Evolutionary conservation across 2,113 vertebrate species (phyloP).

Genomic region (Eira barbara): DNA sequence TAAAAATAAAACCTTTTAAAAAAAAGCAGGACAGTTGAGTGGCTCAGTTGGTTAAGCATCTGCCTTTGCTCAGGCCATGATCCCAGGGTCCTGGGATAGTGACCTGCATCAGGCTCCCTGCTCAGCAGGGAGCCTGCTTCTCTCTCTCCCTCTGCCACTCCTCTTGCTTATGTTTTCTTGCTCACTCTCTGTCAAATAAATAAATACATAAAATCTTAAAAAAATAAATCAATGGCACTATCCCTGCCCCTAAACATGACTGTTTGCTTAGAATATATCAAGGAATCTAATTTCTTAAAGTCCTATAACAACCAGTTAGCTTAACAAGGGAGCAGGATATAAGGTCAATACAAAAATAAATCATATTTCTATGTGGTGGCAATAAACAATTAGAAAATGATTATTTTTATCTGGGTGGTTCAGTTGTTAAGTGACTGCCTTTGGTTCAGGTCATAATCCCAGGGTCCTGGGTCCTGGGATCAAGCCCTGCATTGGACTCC

Average conservation of each 20-base stretch:
- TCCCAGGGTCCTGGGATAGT: background rate
- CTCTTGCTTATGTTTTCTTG: background rate
- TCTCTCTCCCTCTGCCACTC: background rate
- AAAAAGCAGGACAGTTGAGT: background rate
- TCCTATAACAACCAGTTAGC: background rate
- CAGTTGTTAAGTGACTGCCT: no score
- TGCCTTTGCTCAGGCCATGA: background rate
- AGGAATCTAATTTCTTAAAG: background rate
- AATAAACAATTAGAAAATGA: slow-evolving; percentile 5
- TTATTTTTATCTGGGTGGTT: background rate
- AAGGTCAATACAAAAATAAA: background rate
- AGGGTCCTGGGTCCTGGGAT: no score
- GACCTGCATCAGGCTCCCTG: background rate
- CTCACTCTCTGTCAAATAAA: background rate
- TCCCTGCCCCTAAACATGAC: background rate
- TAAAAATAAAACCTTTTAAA: background rate
- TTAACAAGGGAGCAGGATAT: slow-evolving; percentile 10
- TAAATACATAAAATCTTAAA: background rate
- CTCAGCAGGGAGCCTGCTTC: background rate
- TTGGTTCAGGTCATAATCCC: no score
- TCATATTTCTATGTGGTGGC: background rate
- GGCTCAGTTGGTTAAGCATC: background rate
- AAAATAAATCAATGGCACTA: background rate
- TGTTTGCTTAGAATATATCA: slow-evolving; percentile 14
- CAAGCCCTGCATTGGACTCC: no score